phyloP scores from a whole-genome alignment of 2,797 vertebrate genomes.

The Myotis pilosus region DNA sequence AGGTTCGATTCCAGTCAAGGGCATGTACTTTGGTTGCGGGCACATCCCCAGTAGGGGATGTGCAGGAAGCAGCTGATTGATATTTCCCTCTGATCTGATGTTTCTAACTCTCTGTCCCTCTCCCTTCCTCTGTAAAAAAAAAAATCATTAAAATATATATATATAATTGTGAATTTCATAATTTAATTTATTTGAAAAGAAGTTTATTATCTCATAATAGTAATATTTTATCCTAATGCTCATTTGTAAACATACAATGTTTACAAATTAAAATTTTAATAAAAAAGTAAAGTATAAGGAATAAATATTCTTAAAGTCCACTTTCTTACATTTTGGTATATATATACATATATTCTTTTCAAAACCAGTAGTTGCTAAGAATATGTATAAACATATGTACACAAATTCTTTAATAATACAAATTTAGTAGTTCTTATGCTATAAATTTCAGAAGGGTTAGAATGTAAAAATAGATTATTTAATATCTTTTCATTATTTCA shows the following conservation, averaged over 20 bases:
- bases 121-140: too few relatives aligned
- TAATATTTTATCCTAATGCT: neutral
- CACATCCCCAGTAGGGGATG: too few relatives aligned
- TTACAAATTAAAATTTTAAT: neutral
- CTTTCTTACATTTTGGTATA: neutral
- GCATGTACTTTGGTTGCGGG: too few relatives aligned
- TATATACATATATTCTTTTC: neutral
- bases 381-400: neutral
- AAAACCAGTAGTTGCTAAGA: neutral
- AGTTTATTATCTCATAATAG: conserved; percentile 13
- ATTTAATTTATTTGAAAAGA: conserved; percentile 37
- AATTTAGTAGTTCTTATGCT: neutral
- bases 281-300: neutral
- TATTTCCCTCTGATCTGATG: too few relatives aligned
- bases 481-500: conserved; percentile 35
- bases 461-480: conserved; percentile 15
- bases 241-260: neutral
- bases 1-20: too few relatives aligned
- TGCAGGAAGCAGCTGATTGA: too few relatives aligned
- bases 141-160: too few relatives aligned
- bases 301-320: neutral
- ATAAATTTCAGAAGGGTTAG: conserved; percentile 20
- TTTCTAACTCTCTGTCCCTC: too few relatives aligned
- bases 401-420: neutral
- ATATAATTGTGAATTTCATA: conserved; percentile 17